These are phyloP conservation scores for Pristionchus fissidentatus DNA, from an alignment of 2,888 invertebrate genomes.

Conservation along the genomic window DNA sequence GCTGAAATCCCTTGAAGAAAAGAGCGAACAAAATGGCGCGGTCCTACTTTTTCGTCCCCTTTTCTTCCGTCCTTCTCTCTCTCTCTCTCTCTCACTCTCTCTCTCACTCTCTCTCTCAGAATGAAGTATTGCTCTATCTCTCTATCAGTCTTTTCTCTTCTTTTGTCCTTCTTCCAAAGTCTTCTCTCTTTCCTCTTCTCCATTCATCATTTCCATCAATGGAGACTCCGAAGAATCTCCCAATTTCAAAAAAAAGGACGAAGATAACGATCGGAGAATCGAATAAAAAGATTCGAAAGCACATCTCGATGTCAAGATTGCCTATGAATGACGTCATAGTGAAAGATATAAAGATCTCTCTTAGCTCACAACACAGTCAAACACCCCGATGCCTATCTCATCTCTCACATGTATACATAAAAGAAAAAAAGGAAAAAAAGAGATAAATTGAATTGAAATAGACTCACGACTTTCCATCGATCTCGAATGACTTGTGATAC, in stretches of 20 bases:
- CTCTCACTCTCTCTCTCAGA: background rate
- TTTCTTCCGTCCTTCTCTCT: constrained; percentile 3
- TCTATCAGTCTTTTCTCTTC: constrained; percentile 28
- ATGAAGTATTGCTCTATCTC: constrained; percentile 35
- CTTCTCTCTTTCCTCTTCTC: background rate
- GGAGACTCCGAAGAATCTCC: constrained; percentile 20
- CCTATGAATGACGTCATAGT: no score
- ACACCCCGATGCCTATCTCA: no score
- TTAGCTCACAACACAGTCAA: no score
- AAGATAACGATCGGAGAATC: background rate
- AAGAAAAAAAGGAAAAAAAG: background rate
- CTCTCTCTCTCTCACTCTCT: constrained; percentile 23
- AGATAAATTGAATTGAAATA: background rate
- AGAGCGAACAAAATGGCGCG: background rate
- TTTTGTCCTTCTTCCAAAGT: background rate
- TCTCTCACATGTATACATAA: no score
- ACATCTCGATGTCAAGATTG: background rate
- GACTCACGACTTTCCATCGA: constrained; percentile 93
- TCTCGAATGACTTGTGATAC: constrained; percentile 80
- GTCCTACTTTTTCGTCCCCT: constrained; percentile 20
- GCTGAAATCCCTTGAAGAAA: background rate
- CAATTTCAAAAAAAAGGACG: constrained; percentile 6
- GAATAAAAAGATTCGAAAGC: background rate
- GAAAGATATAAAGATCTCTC: no score
- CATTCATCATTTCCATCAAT: constrained; percentile 7